Percentiles rank a stretch among this genome's conserved stretches.
These are phyloP conservation scores for Urocynchramus pylzowi DNA, from an alignment of 2,113 vertebrate genomes.

Conservation along the genomic window DNA sequence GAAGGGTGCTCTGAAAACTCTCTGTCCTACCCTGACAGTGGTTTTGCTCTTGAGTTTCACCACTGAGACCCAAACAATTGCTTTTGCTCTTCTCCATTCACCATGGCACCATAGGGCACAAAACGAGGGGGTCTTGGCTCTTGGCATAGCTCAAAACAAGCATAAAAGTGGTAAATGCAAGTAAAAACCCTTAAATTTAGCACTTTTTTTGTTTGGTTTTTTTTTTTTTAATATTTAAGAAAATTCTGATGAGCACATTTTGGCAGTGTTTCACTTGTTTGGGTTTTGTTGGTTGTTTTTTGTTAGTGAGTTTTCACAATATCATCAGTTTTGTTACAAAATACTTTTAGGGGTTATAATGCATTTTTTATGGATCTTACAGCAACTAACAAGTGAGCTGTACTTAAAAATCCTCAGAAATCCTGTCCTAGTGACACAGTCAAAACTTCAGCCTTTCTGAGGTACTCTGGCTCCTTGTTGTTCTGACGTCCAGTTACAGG, in stretches of 20 bases:
- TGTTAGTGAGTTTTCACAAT: background rate
- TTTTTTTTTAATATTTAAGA: background rate
- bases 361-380: background rate
- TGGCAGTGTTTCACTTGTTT: background rate
- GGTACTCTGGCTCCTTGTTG: background rate
- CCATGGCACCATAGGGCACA: background rate
- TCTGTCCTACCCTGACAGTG: background rate
- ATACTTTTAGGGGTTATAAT: background rate
- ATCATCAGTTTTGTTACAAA: background rate
- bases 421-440: background rate
- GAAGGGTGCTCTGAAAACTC: background rate
- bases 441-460: slow-evolving; percentile 16
- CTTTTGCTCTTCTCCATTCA: background rate
- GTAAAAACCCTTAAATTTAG: background rate
- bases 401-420: slow-evolving; percentile 3
- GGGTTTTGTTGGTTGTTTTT: background rate
- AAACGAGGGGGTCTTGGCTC: background rate
- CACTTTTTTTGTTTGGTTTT: too few relatives aligned
- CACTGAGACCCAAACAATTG: background rate
- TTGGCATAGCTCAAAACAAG: background rate
- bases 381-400: background rate
- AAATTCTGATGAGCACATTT: background rate
- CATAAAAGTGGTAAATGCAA: background rate
- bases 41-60: background rate
- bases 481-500: background rate